Conservation (phyloP, 1,140 invertebrate genomes). For the Planococcus citri region DNA sequence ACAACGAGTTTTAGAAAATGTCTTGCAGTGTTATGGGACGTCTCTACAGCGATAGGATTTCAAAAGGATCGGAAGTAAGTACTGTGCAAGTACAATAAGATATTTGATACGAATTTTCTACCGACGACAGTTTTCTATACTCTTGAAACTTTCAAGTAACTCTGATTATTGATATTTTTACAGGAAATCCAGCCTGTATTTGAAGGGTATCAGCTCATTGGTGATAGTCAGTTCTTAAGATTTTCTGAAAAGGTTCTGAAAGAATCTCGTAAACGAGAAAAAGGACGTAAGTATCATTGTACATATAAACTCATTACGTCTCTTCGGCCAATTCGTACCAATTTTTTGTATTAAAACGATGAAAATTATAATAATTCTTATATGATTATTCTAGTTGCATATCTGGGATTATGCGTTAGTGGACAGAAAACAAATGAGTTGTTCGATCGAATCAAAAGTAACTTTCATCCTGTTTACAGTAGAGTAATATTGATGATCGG, state of each 20-base stretch:
- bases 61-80: too few species aligned
- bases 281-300: slow-evolving; percentile 5
- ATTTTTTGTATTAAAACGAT: too few species aligned
- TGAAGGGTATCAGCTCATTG: neutral
- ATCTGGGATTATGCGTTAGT: neutral
- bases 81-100: too few species aligned
- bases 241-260: neutral
- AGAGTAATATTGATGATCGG: neutral
- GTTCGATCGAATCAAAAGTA: neutral
- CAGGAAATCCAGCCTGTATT: neutral
- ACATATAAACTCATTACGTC: too few species aligned
- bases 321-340: too few species aligned
- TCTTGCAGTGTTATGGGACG: too few species aligned
- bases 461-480: neutral
- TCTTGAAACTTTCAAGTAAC: too few species aligned
- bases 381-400: neutral
- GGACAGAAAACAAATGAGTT: neutral
- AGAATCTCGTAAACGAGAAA: neutral
- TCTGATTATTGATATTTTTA: too few species aligned
- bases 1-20: too few species aligned
- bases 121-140: too few species aligned
- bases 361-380: neutral
- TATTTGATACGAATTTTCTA: too few species aligned
- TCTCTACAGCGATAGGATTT: too few species aligned
- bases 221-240: neutral